Conservation (phyloP, 2,888 invertebrate genomes). For the Ceratothoa steindachneri region DNA sequence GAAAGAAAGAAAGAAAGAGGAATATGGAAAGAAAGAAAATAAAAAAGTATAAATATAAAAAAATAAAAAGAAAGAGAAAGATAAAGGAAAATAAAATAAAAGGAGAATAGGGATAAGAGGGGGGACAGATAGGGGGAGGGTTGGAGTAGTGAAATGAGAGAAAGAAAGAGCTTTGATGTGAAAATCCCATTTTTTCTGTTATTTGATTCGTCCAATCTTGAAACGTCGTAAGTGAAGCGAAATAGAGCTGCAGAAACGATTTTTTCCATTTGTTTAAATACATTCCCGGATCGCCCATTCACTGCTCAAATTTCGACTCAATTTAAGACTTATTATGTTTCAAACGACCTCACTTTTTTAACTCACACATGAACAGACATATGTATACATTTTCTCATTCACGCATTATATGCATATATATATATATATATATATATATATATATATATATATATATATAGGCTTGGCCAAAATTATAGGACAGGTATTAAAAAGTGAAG, state of each 20-base stretch:
- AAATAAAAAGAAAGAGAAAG: too few relatives aligned
- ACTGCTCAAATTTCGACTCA: background rate
- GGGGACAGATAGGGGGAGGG: too few relatives aligned
- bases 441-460: conserved; percentile 15
- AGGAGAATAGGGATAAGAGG: too few relatives aligned
- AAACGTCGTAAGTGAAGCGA: background rate
- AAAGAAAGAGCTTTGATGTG: background rate
- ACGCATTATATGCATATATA: conserved; percentile 15
- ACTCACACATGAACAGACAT: conserved; percentile 3
- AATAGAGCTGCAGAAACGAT: background rate
- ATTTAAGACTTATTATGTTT: background rate
- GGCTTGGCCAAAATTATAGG: too few relatives aligned
- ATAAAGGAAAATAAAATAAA: too few relatives aligned
- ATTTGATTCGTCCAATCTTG: background rate
- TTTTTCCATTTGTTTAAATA: background rate
- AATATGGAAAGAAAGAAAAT: too few relatives aligned
- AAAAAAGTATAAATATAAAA: too few relatives aligned
- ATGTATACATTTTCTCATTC: too few relatives aligned
- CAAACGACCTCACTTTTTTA: background rate
- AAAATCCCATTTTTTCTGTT: background rate
- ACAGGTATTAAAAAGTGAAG: too few relatives aligned
- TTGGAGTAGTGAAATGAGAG: background rate
- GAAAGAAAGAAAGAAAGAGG: too few relatives aligned
- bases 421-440: conserved; percentile 15
- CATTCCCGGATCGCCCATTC: background rate